Conservation (phyloP, 1,140 invertebrate genomes). For the Philopotamus ludificatus region DNA sequence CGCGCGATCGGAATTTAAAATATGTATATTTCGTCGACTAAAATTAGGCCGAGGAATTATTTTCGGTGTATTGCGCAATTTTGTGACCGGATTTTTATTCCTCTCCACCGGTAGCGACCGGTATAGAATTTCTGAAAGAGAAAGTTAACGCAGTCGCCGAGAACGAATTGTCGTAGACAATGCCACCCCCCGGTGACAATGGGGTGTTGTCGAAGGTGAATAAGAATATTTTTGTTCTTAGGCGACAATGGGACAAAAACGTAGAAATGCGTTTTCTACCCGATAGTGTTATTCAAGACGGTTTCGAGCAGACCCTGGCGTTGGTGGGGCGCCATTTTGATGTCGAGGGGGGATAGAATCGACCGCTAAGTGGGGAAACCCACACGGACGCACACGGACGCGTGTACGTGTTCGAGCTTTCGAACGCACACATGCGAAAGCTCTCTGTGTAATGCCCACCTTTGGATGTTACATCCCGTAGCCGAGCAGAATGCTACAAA, state of each 20-base stretch:
- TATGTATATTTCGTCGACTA: background rate
- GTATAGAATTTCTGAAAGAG: background rate
- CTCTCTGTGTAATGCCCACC: no score
- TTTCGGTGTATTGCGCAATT: background rate
- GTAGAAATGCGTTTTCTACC: background rate
- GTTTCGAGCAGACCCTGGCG: background rate
- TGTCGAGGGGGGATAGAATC: background rate
- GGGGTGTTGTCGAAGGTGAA: background rate
- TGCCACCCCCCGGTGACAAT: background rate
- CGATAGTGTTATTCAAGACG: background rate
- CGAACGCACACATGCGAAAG: no score
- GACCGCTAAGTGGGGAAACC: background rate
- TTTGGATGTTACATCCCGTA: no score
- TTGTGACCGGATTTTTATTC: background rate
- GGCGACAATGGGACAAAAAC: conserved; percentile 1
- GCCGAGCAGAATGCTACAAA: no score
- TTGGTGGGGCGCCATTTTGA: conserved; percentile 3
- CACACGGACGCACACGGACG: background rate
- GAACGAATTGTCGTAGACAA: conserved; percentile 1
- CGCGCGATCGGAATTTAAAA: background rate
- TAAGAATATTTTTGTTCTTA: background rate
- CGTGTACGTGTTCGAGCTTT: no score
- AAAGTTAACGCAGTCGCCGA: background rate
- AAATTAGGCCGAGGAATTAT: background rate
- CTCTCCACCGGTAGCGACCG: background rate